Conservation (phyloP, 1,140 invertebrate genomes). For the Drosophila trapezifrons region DNA sequence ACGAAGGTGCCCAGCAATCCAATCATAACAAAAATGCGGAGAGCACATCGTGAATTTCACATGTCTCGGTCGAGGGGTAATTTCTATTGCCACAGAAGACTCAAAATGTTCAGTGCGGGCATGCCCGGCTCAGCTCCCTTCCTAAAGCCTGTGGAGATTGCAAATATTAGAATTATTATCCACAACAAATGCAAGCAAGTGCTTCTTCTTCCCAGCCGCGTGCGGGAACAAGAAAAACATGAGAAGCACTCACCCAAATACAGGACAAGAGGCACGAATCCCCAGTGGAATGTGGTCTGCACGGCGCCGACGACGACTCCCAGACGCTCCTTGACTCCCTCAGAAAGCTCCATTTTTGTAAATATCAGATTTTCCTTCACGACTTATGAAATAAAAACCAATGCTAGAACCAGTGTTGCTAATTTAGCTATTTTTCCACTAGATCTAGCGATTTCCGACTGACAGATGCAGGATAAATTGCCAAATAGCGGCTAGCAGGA, state of each 20-base stretch:
- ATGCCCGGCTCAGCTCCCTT: conserved; percentile 88
- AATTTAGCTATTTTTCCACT: too few species aligned
- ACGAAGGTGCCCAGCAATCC: conserved; percentile 45
- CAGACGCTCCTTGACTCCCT: conserved; percentile 86
- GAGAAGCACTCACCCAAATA: conserved; percentile 87
- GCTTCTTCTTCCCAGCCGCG: conserved; percentile 52
- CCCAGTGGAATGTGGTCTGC: conserved; percentile 88
- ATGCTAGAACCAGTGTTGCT: neutral
- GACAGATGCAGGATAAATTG: too few species aligned
- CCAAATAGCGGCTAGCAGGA: too few species aligned
- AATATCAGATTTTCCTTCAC: conserved; percentile 3
- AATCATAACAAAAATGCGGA: conserved; percentile 41
- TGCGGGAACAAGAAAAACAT: neutral
- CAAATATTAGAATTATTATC: conserved; percentile 17
- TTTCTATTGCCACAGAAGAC: conserved; percentile 85
- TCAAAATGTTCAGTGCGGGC: conserved; percentile 86
- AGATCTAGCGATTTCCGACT: too few species aligned
- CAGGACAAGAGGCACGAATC: conserved; percentile 88
- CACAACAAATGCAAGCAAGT: conserved; percentile 7
- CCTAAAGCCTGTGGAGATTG: conserved; percentile 85
- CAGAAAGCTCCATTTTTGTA: conserved; percentile 64
- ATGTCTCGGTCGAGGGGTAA: neutral
- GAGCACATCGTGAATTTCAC: conserved; percentile 3
- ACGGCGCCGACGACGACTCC: conserved; percentile 86
- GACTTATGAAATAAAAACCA: conserved; percentile 39